Percentiles rank a stretch among this genome's conserved stretches.
phyloP scores from a whole-genome alignment of 1,140 invertebrate species.

The Acyrthosiphon pisum region DNA sequence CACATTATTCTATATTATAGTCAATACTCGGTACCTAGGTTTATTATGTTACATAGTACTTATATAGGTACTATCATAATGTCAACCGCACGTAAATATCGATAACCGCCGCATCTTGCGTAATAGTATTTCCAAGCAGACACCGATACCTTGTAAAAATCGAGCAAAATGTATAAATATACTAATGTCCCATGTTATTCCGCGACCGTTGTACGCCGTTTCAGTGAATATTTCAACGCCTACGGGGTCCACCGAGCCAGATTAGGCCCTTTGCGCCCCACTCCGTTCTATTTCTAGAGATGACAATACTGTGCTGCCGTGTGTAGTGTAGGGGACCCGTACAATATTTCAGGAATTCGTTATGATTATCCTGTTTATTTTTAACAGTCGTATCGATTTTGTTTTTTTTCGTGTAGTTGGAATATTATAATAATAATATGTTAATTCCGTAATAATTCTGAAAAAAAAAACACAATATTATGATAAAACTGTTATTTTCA shows the following conservation, averaged over 20 bases:
- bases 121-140: background rate
- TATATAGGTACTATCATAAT: too few species aligned
- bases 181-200: conserved; percentile 16
- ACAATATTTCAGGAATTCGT: conserved; percentile 54
- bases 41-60: background rate
- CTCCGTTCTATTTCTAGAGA: conserved; percentile 55
- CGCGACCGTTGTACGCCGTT: conserved; percentile 30
- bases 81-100: background rate
- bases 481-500: background rate
- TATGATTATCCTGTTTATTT: conserved; percentile 53
- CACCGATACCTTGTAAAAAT: conserved; percentile 8
- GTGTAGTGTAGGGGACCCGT: background rate
- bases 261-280: conserved; percentile 56
- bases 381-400: conserved; percentile 44
- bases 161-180: conserved; percentile 47
- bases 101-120: background rate
- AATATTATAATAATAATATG: background rate
- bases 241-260: conserved; percentile 28
- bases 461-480: conserved; percentile 16
- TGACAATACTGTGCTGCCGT: conserved; percentile 33
- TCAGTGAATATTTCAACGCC: conserved; percentile 39
- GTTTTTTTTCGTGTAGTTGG: background rate
- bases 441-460: background rate
- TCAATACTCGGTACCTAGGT: background rate
- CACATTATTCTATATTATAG: too few species aligned